A percentile compares a stretch with the other conserved stretches of the same genome.
Conservation (phyloP, 2,888 invertebrate species). For the Eurytoma californica region DNA sequence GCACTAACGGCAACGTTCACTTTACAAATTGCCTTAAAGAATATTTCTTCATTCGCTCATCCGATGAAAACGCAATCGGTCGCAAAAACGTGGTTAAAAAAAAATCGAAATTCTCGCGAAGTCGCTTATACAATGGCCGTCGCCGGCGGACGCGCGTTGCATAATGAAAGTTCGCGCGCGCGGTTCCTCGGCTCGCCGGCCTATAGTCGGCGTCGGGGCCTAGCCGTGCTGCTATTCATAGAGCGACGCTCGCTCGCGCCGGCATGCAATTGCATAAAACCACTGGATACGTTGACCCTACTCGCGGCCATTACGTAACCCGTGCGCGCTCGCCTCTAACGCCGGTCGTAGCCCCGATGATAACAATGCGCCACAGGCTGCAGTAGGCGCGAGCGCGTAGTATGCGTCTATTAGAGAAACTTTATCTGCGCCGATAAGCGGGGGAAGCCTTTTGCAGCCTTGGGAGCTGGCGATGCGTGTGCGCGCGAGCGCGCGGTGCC, state of each 20-base stretch:
- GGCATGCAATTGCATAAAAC: slow-evolving; percentile 73
- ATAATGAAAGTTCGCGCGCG: slow-evolving; percentile 23
- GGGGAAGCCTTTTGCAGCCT: slow-evolving; percentile 23
- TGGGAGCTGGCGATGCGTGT: neutral
- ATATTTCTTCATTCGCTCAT: no score
- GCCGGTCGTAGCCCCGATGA: slow-evolving; percentile 58
- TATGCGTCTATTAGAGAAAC: slow-evolving; percentile 29
- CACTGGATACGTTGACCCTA: slow-evolving; percentile 73
- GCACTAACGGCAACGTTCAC: no score
- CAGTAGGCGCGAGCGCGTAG: neutral
- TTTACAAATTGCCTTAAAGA: no score
- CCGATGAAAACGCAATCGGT: no score
- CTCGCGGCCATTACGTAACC: slow-evolving; percentile 54
- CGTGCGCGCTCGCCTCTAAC: slow-evolving; percentile 20
- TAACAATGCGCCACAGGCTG: slow-evolving; percentile 60
- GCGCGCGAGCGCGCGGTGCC: neutral
- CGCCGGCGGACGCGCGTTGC: slow-evolving; percentile 21
- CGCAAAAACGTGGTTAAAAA: no score
- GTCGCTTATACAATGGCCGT: neutral
- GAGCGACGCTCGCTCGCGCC: slow-evolving; percentile 34
- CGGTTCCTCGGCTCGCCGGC: neutral
- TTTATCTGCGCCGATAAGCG: slow-evolving; percentile 44
- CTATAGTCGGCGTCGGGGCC: slow-evolving; percentile 12
- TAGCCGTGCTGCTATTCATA: slow-evolving; percentile 49
- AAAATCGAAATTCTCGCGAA: no score